Evolutionary conservation across 2,888 invertebrate species (phyloP).

Genomic region (Drosophila ustulata): DNA sequence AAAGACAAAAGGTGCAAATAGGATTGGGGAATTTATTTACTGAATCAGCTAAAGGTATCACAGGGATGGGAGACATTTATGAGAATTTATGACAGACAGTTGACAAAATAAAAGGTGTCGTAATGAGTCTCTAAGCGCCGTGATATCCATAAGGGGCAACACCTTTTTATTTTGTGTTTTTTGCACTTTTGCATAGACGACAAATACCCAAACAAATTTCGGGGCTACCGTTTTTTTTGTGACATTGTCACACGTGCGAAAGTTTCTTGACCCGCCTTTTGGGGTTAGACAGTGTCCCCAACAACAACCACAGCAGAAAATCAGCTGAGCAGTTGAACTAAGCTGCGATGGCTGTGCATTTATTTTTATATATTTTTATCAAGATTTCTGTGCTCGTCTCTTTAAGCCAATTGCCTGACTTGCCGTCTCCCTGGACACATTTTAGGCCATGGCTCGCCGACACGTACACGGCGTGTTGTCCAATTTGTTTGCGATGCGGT

Average conservation of each 20-base stretch:
- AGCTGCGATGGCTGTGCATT: conserved; percentile 21
- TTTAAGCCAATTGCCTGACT: conserved; percentile 37
- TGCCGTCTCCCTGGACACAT: conserved; percentile 24
- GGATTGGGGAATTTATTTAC: conserved; percentile 2
- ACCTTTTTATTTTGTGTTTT: conserved; percentile 29
- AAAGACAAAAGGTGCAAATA: conserved; percentile 7
- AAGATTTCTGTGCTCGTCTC: conserved; percentile 47
- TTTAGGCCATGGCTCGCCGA: conserved; percentile 17
- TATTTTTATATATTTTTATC: conserved; percentile 38
- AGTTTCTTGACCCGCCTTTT: conserved; percentile 56
- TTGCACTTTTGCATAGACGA: conserved; percentile 19
- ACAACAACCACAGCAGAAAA: neutral
- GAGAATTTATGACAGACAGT: conserved; percentile 36
- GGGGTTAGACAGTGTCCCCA: conserved; percentile 40
- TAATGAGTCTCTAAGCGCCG: conserved; percentile 52
- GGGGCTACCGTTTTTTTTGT: conserved; percentile 22
- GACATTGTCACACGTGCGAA: conserved; percentile 33
- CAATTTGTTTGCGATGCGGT: conserved; percentile 39
- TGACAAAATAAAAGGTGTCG: conserved; percentile 45
- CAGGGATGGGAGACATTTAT: neutral
- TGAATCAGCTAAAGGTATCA: neutral
- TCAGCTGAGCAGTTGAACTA: conserved; percentile 10
- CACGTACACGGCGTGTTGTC: conserved; percentile 38
- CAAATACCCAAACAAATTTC: conserved; percentile 20
- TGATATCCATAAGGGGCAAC: conserved; percentile 56